phyloP scores from a whole-genome alignment of 2,113 vertebrate genomes.

The Zeus faber region DNA sequence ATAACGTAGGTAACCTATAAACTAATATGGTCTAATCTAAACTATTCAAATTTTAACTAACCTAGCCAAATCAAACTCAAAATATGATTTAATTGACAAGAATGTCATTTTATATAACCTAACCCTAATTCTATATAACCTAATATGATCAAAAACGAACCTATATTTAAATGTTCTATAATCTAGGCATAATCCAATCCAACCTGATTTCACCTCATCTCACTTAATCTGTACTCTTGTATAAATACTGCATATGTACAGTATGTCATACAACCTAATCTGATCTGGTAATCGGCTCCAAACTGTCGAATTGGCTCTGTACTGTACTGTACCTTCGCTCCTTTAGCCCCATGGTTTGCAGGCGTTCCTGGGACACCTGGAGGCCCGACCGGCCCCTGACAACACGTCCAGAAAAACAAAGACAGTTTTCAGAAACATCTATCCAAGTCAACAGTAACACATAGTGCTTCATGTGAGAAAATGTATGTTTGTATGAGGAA shows the following conservation, averaged over 20 bases:
- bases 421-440: neutral
- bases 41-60: neutral
- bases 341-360: slow-evolving; percentile 78
- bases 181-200: neutral
- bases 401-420: neutral
- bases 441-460: too few species aligned
- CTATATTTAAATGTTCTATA: too few species aligned
- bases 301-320: neutral
- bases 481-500: neutral
- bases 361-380: slow-evolving; percentile 80
- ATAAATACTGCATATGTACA: too few species aligned
- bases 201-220: neutral
- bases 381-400: slow-evolving; percentile 80
- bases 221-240: neutral
- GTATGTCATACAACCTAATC: neutral
- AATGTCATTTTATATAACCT: neutral
- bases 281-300: neutral
- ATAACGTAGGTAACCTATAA: neutral
- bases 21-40: neutral
- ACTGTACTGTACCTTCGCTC: slow-evolving; percentile 80
- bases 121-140: neutral
- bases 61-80: neutral
- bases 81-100: neutral
- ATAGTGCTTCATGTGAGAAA: neutral
- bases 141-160: neutral